Evolutionary conservation across 2,888 invertebrate genomes (phyloP), one percentile per base, ranked within the genome.

Genomic region (Onthophagus sagittarius): DNA sequence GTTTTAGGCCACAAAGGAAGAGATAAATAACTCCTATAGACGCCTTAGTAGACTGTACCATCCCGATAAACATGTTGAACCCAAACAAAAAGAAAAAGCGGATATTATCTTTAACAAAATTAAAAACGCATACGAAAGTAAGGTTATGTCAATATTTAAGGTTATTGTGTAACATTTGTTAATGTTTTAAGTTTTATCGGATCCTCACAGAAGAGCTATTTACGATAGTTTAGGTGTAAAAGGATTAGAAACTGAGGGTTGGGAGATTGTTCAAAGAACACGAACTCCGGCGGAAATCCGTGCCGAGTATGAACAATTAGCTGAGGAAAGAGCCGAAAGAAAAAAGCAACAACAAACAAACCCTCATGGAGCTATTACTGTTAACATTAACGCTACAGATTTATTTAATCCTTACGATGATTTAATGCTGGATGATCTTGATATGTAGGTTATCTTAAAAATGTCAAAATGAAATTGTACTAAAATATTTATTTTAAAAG

Each of bases 201-300:
- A 99, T 88, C 93, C 96, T 0, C 97, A 97, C 82, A 93, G 94
- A 83, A 89, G 98, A 83, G 97, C 97, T 0, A 97, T 99, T 77
- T 99, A 99, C 85, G 98, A 99, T 87, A 90, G 89, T 71, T 85
- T 90, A 84, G 98, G 98, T n/a, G 91, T 93, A 72, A 92, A 94
- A 81, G 99, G 98, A 0, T 87, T 99, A 32, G 93, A 97, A 84
- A 95, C 96, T 0, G 96, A 97, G 81, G 98, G 97, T 72, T 97
- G 98, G 97, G 96, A 98, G 87, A 89, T 98, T 39, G 94, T 98
- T 33, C 93, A 96, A 80, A 89, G 96, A 62, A 95, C 94, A 0
- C 94, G 94, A 83, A 97, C 98, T 1, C 97, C 98, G 0, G 92
- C 95, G 78, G 98, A 99, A 89, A 98, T 99, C 74, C 88, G 97